Base-by-base conservation (phyloP, 2,797 vertebrate genomes). In the Microctenopoma lineatum region DNA sequence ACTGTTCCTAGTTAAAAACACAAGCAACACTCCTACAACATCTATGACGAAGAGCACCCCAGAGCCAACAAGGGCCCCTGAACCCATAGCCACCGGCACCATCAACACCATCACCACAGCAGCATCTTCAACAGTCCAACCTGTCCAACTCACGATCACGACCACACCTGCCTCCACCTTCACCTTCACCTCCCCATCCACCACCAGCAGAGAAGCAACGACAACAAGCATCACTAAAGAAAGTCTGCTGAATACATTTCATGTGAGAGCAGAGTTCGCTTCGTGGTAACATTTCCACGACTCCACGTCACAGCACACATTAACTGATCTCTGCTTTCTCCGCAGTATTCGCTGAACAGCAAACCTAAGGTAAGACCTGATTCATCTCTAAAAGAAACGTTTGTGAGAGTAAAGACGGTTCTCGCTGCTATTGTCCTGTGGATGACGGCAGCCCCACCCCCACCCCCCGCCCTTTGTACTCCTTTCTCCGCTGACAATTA, bases 331-430 rank as follows among this genome's bases (percentile, higher is more conserved):
- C 13, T 77, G 4, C 46, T 54, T 14, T 65, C 48, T 13, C 56
- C 55, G 1, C 85, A 93, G 92, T 90, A 67, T 64, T 63, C 67
- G 15, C 58, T 77, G 4, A 78, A 68, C 29, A 65, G 5, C 0
- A 36, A n/a, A 11, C 25, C 10, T 0, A 29, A 47, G 92, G 91
- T 93, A 82, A 84, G 85, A 57, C 0, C 45, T 1, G 42, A 7
- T 12, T 32, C 14, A 8, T 54, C 10, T 59, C 47, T 32, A 11
- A 75, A 69, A 47, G 15, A 48, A 14, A 9, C 18, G 6, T 26
- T 36, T 55, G 44, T 51, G 48, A 79, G 53, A 70, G 65, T 57
- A 59, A 70, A 58, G 46, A 41, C 50, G 21, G 55, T 67, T 59
- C 47, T 18, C 63, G 42, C 51, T 7, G 42, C 66, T 50, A 54